phyloP scores from a whole-genome alignment of 2,797 vertebrate genomes.

The Siniperca undulata region DNA sequence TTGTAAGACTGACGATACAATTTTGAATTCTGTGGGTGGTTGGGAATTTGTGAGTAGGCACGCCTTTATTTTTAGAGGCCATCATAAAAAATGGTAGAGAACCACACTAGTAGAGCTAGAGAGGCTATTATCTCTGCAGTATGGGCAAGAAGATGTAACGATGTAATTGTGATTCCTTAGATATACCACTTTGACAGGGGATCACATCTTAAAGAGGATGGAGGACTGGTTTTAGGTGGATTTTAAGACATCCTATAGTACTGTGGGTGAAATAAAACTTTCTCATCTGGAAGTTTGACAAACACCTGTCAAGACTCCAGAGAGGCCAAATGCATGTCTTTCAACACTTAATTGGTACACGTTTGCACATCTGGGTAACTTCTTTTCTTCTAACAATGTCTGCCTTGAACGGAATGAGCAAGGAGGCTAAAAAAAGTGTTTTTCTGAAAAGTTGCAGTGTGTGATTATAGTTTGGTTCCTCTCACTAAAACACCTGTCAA shows the following conservation, averaged over 20 bases:
- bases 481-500: neutral
- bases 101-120: neutral
- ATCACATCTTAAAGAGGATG: neutral
- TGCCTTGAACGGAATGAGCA: neutral
- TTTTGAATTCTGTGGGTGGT: conserved; percentile 37
- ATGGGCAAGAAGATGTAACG: neutral
- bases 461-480: neutral
- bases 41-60: conserved; percentile 21
- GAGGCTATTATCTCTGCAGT: conserved; percentile 4
- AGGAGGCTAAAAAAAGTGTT: neutral
- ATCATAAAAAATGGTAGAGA: conserved; percentile 7
- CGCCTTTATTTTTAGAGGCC: conserved; percentile 40
- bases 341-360: neutral
- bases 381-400: neutral
- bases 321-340: neutral
- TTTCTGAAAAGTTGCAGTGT: neutral
- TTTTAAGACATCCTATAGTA: neutral
- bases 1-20: conserved; percentile 21
- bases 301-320: neutral
- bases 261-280: neutral
- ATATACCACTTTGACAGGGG: neutral
- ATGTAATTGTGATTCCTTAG: conserved; percentile 18
- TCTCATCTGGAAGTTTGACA: neutral
- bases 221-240: neutral
- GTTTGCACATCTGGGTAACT: neutral